Base-by-base conservation (phyloP, 1,140 invertebrate species). In the Brachionus sp. region DNA sequence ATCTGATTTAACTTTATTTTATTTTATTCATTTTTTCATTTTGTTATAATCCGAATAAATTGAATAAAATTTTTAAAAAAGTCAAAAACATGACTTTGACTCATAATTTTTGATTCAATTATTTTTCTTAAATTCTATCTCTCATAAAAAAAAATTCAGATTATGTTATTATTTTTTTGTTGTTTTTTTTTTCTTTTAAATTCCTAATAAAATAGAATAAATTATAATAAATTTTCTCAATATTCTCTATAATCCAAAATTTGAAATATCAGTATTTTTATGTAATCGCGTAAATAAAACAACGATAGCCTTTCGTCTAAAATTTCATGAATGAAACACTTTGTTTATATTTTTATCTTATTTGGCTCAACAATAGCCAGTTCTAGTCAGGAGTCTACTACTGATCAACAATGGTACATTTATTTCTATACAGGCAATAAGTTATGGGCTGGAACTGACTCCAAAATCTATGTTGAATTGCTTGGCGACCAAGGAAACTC, bases 401-500 rank as follows among this genome's bases (percentile, higher is more conserved):
- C 68, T 10, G 16, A 73, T 0, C 10, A 62, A n/a, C 42, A 78
- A n/a, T 78, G 77, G 77, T 25, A 35, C 23, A 78, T 78, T 33
- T 19, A 37, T 9, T 78, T 78, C 12, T 78, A 53, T 16, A 78
- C 77, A 12, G 77, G 77, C 29, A 62, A 35, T n/a, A 78, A 78
- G 16, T 9, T 78, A 6, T 78, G 77, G 77, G 77, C 77, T n/a
- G 77, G 77, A 25, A 78, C 77, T 3, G 53, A 78, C 19, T 78
- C 77, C 13, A 39, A 35, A 39, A 23, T 78, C 0, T 78, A 37
- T 62, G 53, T 78, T 50, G 77, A 78, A 39, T 10, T 78, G 29
- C 39, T 50, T 3, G 77, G 77, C 19, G 44, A 46, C 10, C 10
- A 50, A 13, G 77, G 77, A 13, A 78, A 78, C 19, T 78, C 77